Evolutionary conservation across 2,113 vertebrate species (phyloP).

Genomic region (Leucopsar rothschildi): DNA sequence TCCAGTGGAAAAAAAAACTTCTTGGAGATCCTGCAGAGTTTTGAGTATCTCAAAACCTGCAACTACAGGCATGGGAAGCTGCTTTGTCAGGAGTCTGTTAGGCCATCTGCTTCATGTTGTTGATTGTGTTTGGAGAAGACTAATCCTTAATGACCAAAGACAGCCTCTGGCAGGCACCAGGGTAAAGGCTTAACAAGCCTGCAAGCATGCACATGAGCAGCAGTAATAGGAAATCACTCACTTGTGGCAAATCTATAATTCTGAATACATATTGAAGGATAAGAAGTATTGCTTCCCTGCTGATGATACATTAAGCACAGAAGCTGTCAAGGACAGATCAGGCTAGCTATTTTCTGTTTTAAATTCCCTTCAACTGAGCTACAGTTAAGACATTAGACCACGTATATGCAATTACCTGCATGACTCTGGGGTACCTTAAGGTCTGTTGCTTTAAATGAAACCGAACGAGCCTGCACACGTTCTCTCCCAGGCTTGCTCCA

Average conservation of each 20-base stretch:
- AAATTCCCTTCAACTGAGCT: not conserved
- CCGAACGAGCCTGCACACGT: not conserved
- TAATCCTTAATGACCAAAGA: not conserved
- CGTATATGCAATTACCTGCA: not conserved
- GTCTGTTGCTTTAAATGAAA: conserved; percentile 8
- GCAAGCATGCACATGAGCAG: not conserved
- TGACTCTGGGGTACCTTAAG: not conserved
- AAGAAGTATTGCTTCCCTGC: not conserved
- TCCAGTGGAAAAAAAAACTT: not conserved
- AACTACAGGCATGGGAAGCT: not conserved
- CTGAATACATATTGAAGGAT: not conserved
- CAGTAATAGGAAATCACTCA: not conserved
- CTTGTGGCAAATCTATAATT: not conserved
- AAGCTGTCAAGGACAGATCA: not conserved
- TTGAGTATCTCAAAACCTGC: not conserved
- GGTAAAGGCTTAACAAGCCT: not conserved
- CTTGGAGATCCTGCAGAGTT: too few species aligned
- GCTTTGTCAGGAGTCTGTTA: not conserved
- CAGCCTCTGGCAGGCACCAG: not conserved
- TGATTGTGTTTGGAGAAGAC: not conserved
- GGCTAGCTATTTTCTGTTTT: not conserved
- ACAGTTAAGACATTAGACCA: not conserved
- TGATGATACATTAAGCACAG: not conserved
- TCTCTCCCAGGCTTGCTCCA: not conserved
- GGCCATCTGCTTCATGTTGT: not conserved